Evolutionary conservation across 1,140 invertebrate genomes (phyloP), one percentile per base, ranked within the genome.

Genomic region (Megathymus violae): DNA sequence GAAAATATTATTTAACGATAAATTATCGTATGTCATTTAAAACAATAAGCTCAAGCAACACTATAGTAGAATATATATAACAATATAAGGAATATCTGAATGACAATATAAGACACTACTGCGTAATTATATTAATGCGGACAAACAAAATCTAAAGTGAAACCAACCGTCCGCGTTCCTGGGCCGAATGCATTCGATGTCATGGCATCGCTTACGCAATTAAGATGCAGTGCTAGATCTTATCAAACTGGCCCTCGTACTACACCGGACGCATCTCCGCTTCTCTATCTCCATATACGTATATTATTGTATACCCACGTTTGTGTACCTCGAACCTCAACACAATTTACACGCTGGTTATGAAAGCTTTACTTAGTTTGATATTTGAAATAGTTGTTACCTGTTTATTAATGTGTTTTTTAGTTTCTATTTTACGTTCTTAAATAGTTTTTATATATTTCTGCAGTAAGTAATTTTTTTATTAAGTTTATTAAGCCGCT

Each of bases 161-260:
- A 54, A 27, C 38, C 5, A 9, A 43, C 51, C 51, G 5, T 25
- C 44, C 44, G 11, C 38, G 51, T 54, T 54, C 51, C 43, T 54
- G 36, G 51, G 17, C 38, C 59, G 65, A 65, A 65, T 65, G 60
- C 61, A 60, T 62, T 66, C 70, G 67, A 74, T 74, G 76, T 74
- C 68, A 64, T 64, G 62, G 66, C 51, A 72, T 74, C 62, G 52
- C 69, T 80, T 81, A 71, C 78, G 77, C 78, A 84, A 84, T 81
- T 76, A 75, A 78, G 78, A 84, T 80, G 75, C 71, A 75, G 51
- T 73, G 67, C 43, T 31, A 31, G 62, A 64, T 64, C 54, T 63
- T 62, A 58, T 64, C 62, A 44, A 58, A 58, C 34, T 62, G 47
- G 60, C 47, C 47, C 50, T 63, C 46, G 50, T 56, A 64, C 44